A percentile compares a stretch with the other conserved stretches of the same genome.
phyloP scores from a whole-genome alignment of 2,888 invertebrate genomes.

The Tillus elongatus region DNA sequence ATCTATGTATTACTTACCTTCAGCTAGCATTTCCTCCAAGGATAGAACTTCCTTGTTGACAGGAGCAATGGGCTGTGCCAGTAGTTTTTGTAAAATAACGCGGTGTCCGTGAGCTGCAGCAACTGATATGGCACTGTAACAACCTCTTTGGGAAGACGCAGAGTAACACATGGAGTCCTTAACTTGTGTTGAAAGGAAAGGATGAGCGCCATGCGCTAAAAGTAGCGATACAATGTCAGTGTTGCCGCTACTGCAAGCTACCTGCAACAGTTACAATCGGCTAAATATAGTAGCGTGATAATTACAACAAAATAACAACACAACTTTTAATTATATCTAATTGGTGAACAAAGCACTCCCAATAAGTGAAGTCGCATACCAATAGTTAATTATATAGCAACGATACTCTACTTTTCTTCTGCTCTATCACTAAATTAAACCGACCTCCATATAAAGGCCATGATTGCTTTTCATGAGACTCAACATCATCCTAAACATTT shows the following conservation, averaged over 20 bases:
- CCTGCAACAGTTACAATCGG: too few relatives aligned
- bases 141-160: slow-evolving; percentile 76
- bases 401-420: too few relatives aligned
- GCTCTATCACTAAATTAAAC: too few relatives aligned
- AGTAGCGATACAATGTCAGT: slow-evolving; percentile 71
- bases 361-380: too few relatives aligned
- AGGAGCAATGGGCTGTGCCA: slow-evolving; percentile 62
- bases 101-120: slow-evolving; percentile 84
- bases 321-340: too few relatives aligned
- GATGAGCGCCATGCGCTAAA: slow-evolving; percentile 77
- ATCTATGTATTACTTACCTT: slow-evolving; percentile 57
- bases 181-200: slow-evolving; percentile 75
- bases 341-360: too few relatives aligned
- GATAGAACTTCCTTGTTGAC: slow-evolving; percentile 68
- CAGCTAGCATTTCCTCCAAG: slow-evolving; percentile 82
- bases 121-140: slow-evolving; percentile 81
- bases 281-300: too few relatives aligned
- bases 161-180: slow-evolving; percentile 80
- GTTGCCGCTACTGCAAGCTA: slow-evolving; percentile 74
- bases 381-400: too few relatives aligned
- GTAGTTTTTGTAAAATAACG: slow-evolving; percentile 63
- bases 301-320: too few relatives aligned
- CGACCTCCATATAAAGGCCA: too few relatives aligned
- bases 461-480: too few relatives aligned
- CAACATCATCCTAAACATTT: too few relatives aligned